Conservation (phyloP, 2,888 invertebrate genomes). For the Mamestra brassicae region DNA sequence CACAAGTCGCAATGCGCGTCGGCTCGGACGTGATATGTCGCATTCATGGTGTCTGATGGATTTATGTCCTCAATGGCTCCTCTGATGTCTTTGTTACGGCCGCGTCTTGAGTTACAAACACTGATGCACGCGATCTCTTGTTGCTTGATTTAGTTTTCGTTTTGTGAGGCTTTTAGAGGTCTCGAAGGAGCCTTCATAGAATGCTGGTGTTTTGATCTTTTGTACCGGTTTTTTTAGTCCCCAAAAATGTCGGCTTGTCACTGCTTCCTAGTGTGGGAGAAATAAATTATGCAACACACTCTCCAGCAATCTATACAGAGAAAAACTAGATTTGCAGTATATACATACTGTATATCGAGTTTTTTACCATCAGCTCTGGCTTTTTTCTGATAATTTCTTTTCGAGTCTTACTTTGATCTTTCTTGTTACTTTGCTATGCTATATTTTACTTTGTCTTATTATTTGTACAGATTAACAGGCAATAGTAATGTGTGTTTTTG, state of each 20-base stretch:
- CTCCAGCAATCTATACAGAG: too few relatives aligned
- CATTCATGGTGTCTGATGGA: conserved; percentile 83
- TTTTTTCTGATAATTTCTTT: not conserved
- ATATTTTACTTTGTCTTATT: too few relatives aligned
- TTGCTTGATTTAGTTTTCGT: conserved; percentile 35
- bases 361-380: too few relatives aligned
- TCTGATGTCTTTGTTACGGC: conserved; percentile 76
- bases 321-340: too few relatives aligned
- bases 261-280: too few relatives aligned
- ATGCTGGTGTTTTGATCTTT: not conserved
- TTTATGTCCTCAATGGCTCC: conserved; percentile 82
- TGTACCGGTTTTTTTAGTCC: not conserved
- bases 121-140: conserved; percentile 53
- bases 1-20: conserved; percentile 74
- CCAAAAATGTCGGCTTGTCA: too few relatives aligned
- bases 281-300: too few relatives aligned
- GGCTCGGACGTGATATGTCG: conserved; percentile 84
- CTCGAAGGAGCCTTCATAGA: not conserved
- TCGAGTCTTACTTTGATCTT: not conserved
- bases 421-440: not conserved
- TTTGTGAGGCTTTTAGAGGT: conserved; percentile 8
- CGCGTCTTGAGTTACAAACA: conserved; percentile 52
- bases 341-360: too few relatives aligned
- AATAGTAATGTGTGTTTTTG: too few relatives aligned
- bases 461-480: too few relatives aligned